Base-by-base conservation (phyloP, 1,140 invertebrate species). In the Zaprionus lachaisei region DNA sequence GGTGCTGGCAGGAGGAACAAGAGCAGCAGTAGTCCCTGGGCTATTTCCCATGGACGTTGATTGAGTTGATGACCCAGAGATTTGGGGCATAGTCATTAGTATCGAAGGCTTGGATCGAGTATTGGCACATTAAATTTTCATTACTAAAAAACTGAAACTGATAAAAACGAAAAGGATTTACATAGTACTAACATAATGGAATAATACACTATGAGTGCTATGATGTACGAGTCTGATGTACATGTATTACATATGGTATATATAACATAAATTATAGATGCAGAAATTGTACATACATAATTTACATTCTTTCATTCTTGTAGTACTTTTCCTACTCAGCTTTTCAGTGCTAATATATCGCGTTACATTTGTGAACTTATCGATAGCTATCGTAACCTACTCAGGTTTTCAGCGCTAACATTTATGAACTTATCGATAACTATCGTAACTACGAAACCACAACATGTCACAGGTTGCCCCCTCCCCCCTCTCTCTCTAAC, bases 41-140 rank as follows among this genome's bases (percentile, higher is more conserved):
- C 7, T 28, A 28, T 7, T 28, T 28, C 28, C 31, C 2, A 47
- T 17, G 41, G 41, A 20, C 20, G 1, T 12, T 5, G 28, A 12
- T n/a, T 14, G 34, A 58, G 56, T 4, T 31, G 20, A 14, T 15
- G 37, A 57, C 49, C 24, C 37, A 22, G 37, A 37, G 20, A 38
- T 17, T 63, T 17, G 58, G 26, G 73, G 47, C 77, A 79, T 77
- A 17, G 26, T 63, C 41, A 47, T 31, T 22, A 54, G 28, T 60
- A 20, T 62, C 24, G 56, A 49, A 14, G 22, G 31, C 31, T 44
- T 63, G 7, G 20, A 7, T 71, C 34, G 60, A 60, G 26, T 37
- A 41, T 77, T 56, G 58, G 65, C 34, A 72, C 62, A 76, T 62
- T n/a, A 37, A 83, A 83, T 84, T 83, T 83, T 22, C 64, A 56